Evolutionary conservation across 1,140 invertebrate species (phyloP).

Genomic region (Periplaneta americana): DNA sequence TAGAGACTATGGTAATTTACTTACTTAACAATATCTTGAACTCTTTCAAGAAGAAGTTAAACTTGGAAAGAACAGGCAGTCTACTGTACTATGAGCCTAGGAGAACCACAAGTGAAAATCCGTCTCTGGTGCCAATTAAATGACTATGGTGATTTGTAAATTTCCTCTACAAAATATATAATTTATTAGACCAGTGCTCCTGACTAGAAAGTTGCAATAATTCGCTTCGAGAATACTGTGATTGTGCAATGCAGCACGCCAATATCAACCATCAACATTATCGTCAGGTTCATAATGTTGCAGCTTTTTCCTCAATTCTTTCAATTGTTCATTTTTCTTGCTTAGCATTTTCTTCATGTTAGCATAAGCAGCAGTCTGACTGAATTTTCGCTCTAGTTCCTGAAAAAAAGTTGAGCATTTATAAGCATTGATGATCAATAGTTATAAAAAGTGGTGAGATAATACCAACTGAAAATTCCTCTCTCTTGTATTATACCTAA

Average conservation of each 20-base stretch:
- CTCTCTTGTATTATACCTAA: background rate
- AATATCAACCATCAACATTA: background rate
- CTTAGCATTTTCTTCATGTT: slow-evolving; percentile 55
- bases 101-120: no score
- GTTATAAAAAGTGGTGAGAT: background rate
- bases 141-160: no score
- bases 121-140: no score
- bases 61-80: no score
- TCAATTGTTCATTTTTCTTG: slow-evolving; percentile 39
- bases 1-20: no score
- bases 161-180: no score
- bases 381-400: slow-evolving; percentile 56
- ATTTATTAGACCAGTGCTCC: no score
- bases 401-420: slow-evolving; percentile 16
- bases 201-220: background rate
- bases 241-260: background rate
- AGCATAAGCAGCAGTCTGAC: slow-evolving; percentile 49
- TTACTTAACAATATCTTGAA: no score
- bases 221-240: background rate
- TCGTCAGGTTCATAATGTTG: slow-evolving; percentile 33
- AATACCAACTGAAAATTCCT: background rate
- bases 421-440: background rate
- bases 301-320: slow-evolving; percentile 36
- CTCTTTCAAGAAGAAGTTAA: no score
- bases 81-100: no score